Base-by-base conservation (phyloP, 1,140 invertebrate species). In the Phenacoccus solenopsis region DNA sequence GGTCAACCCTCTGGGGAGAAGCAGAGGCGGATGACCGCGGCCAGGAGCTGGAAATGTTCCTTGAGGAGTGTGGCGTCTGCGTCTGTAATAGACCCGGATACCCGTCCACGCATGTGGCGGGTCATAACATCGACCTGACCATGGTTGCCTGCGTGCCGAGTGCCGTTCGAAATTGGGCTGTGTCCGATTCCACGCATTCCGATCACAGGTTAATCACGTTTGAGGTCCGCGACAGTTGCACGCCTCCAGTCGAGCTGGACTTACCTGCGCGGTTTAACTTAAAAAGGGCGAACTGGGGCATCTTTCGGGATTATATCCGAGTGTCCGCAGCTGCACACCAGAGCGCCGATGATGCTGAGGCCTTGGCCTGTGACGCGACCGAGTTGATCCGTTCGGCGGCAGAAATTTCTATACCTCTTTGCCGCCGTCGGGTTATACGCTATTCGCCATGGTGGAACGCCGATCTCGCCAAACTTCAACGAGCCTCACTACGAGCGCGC, bases 251-350 rank as follows among this genome's bases (percentile, higher is more conserved):
- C n/a, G 57, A 59, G 57, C 4, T 5, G 57, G 4, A 20, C 5
- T n/a, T 38, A n/a, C n/a, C 57, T 4, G 5, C 5, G 5, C 57
- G 68, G 24, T 69, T 57, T 20, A 38, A 69, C 22, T 16, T 69
- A 7, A 38, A 30, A 38, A 69, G 35, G 68, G 68, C 27, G 5
- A 25, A 69, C 68, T 69, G 68, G 68, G 68, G 35, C 12, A 7
- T 12, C 25, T 69, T 57, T 35, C 24, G n/a, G 10, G 68, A 7
- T 24, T 9, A n/a, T n/a, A 5, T 59, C 7, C 57, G 22, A 20
- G n/a, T 5, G 4, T 24, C n/a, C 4, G n/a, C 57, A 59, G 22
- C 5, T 7, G 4, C n/a, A 59, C n/a, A 7, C 4, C n/a, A 5
- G 5, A 5, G 22, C n/a, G 9, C 22, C n/a, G 57, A 59, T 20